phyloP scores from a whole-genome alignment of 2,797 vertebrate genomes.

The Fistularia commersonii region DNA sequence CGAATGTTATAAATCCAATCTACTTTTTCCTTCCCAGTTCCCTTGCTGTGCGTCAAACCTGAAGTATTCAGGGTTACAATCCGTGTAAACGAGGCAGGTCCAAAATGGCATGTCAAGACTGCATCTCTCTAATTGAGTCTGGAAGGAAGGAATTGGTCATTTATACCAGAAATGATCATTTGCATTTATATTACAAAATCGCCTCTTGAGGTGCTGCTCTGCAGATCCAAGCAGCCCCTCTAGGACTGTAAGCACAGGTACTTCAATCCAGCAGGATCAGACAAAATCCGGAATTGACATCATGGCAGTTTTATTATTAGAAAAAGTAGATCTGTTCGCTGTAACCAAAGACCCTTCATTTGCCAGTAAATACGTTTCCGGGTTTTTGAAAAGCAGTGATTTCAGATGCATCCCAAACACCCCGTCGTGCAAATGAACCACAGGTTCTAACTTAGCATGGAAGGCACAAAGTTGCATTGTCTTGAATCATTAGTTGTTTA shows the following conservation, averaged over 20 bases:
- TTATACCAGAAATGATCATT: constrained; percentile 56
- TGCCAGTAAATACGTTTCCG: constrained; percentile 6
- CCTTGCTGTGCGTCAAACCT: constrained; percentile 11
- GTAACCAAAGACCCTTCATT: constrained; percentile 10
- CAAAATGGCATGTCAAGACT: constrained; percentile 27
- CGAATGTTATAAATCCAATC: not conserved
- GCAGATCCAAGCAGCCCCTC: constrained; percentile 28
- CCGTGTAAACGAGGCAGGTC: constrained; percentile 31
- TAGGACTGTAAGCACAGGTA: constrained; percentile 22
- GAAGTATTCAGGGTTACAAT: constrained; percentile 20
- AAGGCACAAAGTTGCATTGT: constrained; percentile 9
- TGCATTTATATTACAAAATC: constrained; percentile 67
- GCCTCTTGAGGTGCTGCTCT: constrained; percentile 53
- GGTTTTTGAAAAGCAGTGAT: not conserved
- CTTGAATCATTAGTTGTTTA: constrained; percentile 16
- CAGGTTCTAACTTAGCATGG: constrained; percentile 4
- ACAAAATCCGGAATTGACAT: constrained; percentile 25
- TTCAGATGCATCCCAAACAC: no score
- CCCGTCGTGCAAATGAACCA: not conserved
- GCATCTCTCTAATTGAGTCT: constrained; percentile 38
- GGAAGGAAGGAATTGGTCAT: constrained; percentile 38
- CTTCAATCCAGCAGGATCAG: constrained; percentile 22
- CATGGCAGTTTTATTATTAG: constrained; percentile 32
- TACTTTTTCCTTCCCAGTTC: constrained; percentile 6
- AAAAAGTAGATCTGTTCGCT: constrained; percentile 8